Evolutionary conservation across 2,113 vertebrate genomes (phyloP).

Genomic region (Abramis brama): DNA sequence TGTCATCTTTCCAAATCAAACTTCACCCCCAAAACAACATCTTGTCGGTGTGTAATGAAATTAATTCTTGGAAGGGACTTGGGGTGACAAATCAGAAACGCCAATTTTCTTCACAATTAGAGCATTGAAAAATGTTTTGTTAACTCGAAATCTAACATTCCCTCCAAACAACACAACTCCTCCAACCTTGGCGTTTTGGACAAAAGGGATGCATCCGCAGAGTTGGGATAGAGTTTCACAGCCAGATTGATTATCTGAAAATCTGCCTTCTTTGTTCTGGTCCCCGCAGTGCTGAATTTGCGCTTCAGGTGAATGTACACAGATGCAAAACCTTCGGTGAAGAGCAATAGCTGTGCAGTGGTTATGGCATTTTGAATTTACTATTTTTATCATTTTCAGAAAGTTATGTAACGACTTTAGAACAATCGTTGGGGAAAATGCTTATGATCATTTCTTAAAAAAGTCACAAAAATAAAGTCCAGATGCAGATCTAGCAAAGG

Average conservation of each 20-base stretch:
- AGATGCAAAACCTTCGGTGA: constrained; percentile 18
- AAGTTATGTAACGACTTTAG: neutral
- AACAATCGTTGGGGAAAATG: constrained; percentile 11
- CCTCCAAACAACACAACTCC: neutral
- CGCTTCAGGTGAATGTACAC: constrained; percentile 32
- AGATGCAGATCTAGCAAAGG: neutral
- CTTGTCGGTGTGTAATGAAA: constrained; percentile 37
- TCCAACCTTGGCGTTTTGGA: constrained; percentile 32
- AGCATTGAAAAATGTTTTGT: neutral
- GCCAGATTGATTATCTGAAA: constrained; percentile 39
- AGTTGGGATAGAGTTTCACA: constrained; percentile 26
- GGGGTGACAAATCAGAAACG: neutral
- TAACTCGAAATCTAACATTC: neutral
- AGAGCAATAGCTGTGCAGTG: constrained; percentile 19
- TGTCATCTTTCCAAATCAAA: constrained; percentile 44
- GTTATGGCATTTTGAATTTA: constrained; percentile 20
- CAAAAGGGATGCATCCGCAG: neutral
- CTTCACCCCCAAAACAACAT: constrained; percentile 36
- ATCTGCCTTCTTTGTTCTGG: constrained; percentile 25
- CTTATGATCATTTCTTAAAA: neutral
- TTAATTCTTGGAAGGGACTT: neutral
- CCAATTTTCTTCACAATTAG: neutral
- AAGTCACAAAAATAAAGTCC: neutral
- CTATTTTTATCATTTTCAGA: constrained; percentile 22
- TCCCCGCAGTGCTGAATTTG: constrained; percentile 47